A percentile compares a stretch with the other conserved stretches of the same genome.
phyloP scores from a whole-genome alignment of 2,113 vertebrate species.

The Hyaena hyaena region DNA sequence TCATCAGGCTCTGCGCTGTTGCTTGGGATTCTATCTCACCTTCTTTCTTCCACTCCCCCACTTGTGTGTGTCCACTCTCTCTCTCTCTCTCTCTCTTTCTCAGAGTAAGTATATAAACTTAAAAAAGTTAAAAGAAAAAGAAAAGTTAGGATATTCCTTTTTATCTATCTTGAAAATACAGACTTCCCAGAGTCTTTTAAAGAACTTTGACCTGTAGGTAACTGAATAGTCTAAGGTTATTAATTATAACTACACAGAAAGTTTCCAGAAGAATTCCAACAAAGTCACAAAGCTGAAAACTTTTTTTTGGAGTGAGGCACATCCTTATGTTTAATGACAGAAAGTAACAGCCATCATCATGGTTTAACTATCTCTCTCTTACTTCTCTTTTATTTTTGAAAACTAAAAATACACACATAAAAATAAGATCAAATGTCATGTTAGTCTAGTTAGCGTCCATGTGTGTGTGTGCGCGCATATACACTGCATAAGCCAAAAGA shows the following conservation, averaged over 20 bases:
- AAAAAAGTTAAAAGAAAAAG: neutral
- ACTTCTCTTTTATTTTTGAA: neutral
- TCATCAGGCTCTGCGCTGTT: too few relatives aligned
- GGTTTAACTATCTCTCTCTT: neutral
- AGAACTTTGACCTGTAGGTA: neutral
- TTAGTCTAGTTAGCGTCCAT: neutral
- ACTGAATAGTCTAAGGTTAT: neutral
- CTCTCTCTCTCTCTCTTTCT: too few relatives aligned
- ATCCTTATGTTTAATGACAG: neutral
- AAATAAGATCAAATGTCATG: neutral
- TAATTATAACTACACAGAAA: neutral
- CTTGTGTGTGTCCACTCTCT: too few relatives aligned
- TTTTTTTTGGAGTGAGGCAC: neutral
- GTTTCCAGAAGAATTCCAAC: neutral
- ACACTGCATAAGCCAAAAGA: neutral
- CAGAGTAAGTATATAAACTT: too few relatives aligned
- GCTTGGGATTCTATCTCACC: too few relatives aligned
- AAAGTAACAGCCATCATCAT: neutral
- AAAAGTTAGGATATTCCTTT: neutral
- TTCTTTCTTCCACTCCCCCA: too few relatives aligned
- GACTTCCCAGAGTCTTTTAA: neutral
- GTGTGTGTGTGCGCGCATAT: rapidly evolving
- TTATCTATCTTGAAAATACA: neutral
- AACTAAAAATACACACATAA: neutral
- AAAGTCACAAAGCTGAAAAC: neutral